Conservation (phyloP, 2,888 invertebrate species). For the Coleophora flavipennella region DNA sequence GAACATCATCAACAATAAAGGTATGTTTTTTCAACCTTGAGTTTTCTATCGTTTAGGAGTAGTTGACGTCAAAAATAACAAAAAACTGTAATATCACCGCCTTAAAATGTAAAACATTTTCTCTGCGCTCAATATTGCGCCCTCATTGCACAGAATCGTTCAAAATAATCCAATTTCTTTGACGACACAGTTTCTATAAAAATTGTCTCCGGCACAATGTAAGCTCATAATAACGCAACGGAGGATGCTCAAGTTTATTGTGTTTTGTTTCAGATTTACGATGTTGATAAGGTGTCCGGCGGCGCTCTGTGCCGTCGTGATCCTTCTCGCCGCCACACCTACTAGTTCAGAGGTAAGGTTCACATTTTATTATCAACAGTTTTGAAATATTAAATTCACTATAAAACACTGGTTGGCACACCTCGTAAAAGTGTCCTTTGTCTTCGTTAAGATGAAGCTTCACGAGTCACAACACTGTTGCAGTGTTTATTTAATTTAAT, state of each 20-base stretch:
- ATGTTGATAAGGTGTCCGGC: constrained; percentile 83
- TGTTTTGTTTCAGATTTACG: constrained; percentile 74
- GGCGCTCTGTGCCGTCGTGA: constrained; percentile 78
- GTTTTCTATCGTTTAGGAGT: too few species aligned
- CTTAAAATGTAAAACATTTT: too few species aligned
- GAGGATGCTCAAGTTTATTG: constrained; percentile 26
- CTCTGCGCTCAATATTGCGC: too few species aligned
- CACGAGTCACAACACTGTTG: neutral
- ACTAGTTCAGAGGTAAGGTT: constrained; percentile 76
- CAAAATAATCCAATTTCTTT: neutral
- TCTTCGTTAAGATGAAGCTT: neutral
- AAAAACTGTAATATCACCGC: too few species aligned
- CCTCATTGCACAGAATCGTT: neutral
- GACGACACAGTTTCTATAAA: neutral
- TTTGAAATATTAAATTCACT: neutral
- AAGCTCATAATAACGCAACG: neutral
- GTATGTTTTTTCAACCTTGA: too few species aligned
- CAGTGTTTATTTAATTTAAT: neutral
- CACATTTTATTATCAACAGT: neutral
- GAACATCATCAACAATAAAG: too few species aligned
- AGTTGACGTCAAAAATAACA: too few species aligned
- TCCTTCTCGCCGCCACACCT: constrained; percentile 72
- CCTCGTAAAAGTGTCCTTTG: neutral
- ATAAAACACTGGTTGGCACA: neutral
- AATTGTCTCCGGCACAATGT: neutral